Evolutionary conservation across 2,888 invertebrate species (phyloP).

Genomic region (Amblyjoppa proteus): DNA sequence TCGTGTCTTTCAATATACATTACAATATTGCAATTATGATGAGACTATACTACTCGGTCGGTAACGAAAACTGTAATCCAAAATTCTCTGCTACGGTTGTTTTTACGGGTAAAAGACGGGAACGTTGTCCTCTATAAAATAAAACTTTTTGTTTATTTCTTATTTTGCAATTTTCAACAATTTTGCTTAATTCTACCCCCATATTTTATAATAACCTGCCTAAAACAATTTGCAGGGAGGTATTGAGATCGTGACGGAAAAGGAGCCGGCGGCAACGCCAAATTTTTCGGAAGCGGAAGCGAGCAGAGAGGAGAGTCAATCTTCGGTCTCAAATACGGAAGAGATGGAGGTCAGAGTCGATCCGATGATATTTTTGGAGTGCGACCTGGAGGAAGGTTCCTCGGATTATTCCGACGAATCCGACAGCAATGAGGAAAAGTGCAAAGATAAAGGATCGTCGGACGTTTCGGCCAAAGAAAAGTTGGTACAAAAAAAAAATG

Average conservation of each 20-base stretch:
- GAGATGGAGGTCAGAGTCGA: conserved; percentile 90
- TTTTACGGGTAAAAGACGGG: no score
- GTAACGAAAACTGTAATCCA: no score
- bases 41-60: no score
- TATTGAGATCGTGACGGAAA: conserved; percentile 77
- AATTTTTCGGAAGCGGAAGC: conserved; percentile 72
- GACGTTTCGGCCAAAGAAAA: conserved; percentile 31
- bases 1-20: no score
- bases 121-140: no score
- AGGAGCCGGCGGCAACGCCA: conserved; percentile 72
- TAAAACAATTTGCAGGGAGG: conserved; percentile 74
- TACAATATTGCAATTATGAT: no score
- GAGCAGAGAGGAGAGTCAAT: conserved; percentile 61
- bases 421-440: conserved; percentile 82
- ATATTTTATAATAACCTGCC: neutral
- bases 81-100: no score
- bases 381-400: conserved; percentile 85
- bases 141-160: no score
- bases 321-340: conserved; percentile 78
- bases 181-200: neutral
- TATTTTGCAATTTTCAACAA: no score
- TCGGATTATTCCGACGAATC: conserved; percentile 79
- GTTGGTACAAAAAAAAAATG: conserved; percentile 34
- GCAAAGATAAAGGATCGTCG: conserved; percentile 37
- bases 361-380: conserved; percentile 89